phyloP scores from a whole-genome alignment of 2,888 invertebrate species.

The Liodrosophila aerea region DNA sequence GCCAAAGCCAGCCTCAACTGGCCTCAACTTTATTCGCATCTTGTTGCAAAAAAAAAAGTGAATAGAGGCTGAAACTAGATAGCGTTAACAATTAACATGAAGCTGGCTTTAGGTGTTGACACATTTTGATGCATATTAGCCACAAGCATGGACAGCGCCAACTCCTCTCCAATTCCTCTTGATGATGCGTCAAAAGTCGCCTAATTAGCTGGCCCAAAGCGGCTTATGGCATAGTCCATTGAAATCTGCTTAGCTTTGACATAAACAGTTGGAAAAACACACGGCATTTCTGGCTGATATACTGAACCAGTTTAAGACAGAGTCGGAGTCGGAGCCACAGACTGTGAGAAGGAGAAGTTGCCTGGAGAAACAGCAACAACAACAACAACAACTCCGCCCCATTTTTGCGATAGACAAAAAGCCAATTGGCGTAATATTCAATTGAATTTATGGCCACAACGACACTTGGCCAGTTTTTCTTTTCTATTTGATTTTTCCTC shows the following conservation, averaged over 20 bases:
- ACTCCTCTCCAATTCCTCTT: constrained; percentile 14
- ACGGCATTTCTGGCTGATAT: constrained; percentile 31
- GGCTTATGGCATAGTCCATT: constrained; percentile 67
- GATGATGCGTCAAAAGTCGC: constrained; percentile 68
- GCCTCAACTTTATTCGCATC: constrained; percentile 11
- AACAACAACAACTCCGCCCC: constrained; percentile 63
- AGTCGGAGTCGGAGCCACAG: too few species aligned
- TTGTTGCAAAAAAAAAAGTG: background rate
- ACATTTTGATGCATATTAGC: constrained; percentile 77
- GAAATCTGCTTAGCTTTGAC: constrained; percentile 65
- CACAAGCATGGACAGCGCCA: constrained; percentile 26
- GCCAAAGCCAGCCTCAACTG: constrained; percentile 25
- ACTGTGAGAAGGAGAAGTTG: background rate
- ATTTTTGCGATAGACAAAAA: constrained; percentile 73
- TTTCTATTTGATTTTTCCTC: background rate
- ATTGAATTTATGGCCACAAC: constrained; percentile 79
- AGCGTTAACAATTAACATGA: constrained; percentile 73
- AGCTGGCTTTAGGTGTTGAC: constrained; percentile 68
- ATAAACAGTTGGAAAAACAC: constrained; percentile 27
- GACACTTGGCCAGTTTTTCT: constrained; percentile 65
- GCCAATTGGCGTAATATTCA: constrained; percentile 80
- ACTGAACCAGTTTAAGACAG: constrained; percentile 60
- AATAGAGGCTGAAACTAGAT: constrained; percentile 32
- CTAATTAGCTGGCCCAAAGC: constrained; percentile 73
- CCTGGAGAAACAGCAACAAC: background rate